Evolutionary conservation across 2,888 invertebrate species (phyloP).

Genomic region (Venustoraphidia nigricollis): DNA sequence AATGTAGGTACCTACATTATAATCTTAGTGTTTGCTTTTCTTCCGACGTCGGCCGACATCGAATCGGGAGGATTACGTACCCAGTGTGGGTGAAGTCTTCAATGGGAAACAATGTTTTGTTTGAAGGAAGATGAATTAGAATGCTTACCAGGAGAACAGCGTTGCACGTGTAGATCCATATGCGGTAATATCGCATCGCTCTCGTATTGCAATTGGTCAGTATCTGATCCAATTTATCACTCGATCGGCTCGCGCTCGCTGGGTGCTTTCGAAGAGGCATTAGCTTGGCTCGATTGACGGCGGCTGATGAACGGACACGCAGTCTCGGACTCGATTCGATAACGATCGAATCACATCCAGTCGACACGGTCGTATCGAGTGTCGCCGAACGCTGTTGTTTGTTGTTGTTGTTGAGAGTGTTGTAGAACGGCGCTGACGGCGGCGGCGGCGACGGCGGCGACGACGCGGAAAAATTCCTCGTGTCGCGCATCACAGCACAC

Average conservation of each 20-base stretch:
- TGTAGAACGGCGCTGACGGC: slow-evolving; percentile 11
- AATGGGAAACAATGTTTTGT: too few species aligned
- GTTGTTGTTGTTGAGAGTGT: slow-evolving; percentile 16
- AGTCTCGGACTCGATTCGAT: slow-evolving; percentile 15
- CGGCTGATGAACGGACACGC: slow-evolving; percentile 17
- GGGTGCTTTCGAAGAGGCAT: slow-evolving; percentile 4
- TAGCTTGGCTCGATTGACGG: not conserved
- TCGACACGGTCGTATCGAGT: slow-evolving; percentile 4
- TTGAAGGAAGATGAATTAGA: not conserved
- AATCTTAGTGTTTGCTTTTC: too few species aligned
- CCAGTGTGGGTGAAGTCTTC: too few species aligned
- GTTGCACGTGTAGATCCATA: slow-evolving; percentile 88
- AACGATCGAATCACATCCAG: not conserved
- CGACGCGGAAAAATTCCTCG: slow-evolving; percentile 4
- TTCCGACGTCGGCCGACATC: too few species aligned
- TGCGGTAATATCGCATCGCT: slow-evolving; percentile 69
- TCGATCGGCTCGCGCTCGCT: not conserved
- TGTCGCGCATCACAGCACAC: slow-evolving; percentile 37
- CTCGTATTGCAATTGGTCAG: slow-evolving; percentile 5
- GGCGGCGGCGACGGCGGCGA: slow-evolving; percentile 11
- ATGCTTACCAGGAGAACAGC: slow-evolving; percentile 64
- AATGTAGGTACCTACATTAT: too few species aligned
- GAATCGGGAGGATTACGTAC: too few species aligned
- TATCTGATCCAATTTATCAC: slow-evolving; percentile 4
- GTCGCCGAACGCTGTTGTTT: not conserved